Evolutionary conservation across 1,140 invertebrate species (phyloP), one percentile per base, ranked within the genome.

Genomic region (Caligus rogercresseyi): DNA sequence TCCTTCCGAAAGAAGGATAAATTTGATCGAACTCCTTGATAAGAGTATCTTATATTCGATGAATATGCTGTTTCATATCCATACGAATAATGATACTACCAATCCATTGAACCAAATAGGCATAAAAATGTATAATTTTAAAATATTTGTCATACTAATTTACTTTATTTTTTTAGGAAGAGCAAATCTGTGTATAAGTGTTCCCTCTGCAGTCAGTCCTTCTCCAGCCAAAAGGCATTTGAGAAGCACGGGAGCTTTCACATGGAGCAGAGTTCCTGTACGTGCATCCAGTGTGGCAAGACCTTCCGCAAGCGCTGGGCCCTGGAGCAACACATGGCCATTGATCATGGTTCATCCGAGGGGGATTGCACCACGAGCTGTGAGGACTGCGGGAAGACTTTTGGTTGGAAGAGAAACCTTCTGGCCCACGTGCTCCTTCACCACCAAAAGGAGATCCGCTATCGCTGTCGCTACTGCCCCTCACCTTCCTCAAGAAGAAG

Each of bases 401-500:
- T 60, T 25, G 18, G 26, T 16, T 60, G 57, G 57, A 18, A 60
- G 4, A 20, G 57, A 25, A 60, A 60, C 21, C 57, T 60, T 13
- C 21, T 60, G 24, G 57, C 57, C n/a, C 57, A 60, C n/a, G 26
- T 60, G 1, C n/a, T 25, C 2, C 20, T 60, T 2, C 57, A 60
- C 21, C 57, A 60, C 21, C 57, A 25, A 20, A 60, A 60, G 57
- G 57, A 60, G 21, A 60, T 60, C 15, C 57, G 57, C 2, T 31
- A 60, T 60, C 57, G 57, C 4, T 60, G 57, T 25, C 21, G 26
- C 21, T 26, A 26, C 20, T 60, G 57, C 24, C 57, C 16, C 26
- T 60, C n/a, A 60, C 24, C 26, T 60, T 60, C 57, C 24, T 60
- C 57, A 60, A 60, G 57, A 60, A 60, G 16, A 25, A 31, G 4